A percentile compares a stretch with the other conserved stretches of the same genome.
These are phyloP conservation scores for Tokudaia tokunoshimensis DNA, from an alignment of 2,797 vertebrate species.

Conservation along the genomic window DNA sequence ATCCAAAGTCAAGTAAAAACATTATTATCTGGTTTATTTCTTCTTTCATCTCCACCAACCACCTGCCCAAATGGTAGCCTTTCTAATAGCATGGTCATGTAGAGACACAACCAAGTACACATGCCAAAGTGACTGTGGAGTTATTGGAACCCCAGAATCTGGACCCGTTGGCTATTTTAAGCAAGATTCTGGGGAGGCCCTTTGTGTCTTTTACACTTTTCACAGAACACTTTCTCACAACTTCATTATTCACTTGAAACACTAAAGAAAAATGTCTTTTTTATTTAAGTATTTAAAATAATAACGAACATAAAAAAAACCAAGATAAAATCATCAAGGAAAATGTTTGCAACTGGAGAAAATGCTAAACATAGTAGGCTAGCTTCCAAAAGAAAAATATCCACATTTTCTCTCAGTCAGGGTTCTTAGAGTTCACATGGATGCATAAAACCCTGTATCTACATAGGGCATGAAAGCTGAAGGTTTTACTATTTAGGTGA, in stretches of 20 bases:
- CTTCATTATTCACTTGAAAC: slow-evolving; percentile 9
- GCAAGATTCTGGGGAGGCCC: background rate
- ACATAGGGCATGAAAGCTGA: background rate
- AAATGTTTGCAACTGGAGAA: background rate
- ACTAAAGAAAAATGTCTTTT: background rate
- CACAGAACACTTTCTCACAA: background rate
- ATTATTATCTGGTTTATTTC: background rate
- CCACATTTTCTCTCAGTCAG: background rate
- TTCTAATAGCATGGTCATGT: background rate
- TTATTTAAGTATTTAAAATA: slow-evolving; percentile 38
- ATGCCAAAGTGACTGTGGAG: too few species aligned
- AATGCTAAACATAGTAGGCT: background rate
- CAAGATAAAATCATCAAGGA: background rate
- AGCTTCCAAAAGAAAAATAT: background rate
- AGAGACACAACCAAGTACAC: background rate
- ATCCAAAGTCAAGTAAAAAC: background rate
- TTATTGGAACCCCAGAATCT: background rate
- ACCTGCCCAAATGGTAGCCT: background rate
- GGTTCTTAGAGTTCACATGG: background rate
- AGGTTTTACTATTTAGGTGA: background rate
- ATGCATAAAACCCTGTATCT: background rate
- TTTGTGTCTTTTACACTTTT: background rate
- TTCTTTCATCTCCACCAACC: background rate
- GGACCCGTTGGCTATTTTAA: background rate
- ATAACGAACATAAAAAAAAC: background rate